Percentiles rank a stretch among this genome's conserved stretches.
Conservation (phyloP, 2,888 invertebrate species). For the Polyommatus icarus region DNA sequence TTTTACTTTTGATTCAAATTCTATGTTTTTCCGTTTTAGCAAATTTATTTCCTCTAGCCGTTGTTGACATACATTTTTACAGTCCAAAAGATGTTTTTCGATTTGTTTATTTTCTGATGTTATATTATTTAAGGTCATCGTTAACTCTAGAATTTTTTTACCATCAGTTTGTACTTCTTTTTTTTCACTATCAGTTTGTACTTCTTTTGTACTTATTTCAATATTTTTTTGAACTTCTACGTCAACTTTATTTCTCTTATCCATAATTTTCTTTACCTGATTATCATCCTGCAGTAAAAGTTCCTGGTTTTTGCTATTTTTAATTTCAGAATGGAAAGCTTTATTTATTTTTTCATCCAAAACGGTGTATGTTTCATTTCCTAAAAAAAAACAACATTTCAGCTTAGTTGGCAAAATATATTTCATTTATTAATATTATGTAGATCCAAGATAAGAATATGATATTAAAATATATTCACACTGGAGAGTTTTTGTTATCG, state of each 20-base stretch:
- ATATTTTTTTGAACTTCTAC: conserved; percentile 5
- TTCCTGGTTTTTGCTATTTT: not conserved
- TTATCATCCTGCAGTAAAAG: not conserved
- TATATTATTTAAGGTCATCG: conserved; percentile 46
- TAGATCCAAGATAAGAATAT: too few species aligned
- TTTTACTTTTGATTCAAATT: conserved; percentile 56
- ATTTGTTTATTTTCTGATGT: conserved; percentile 50
- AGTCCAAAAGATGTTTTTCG: conserved; percentile 61
- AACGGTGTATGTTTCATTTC: conserved; percentile 3
- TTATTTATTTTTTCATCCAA: not conserved
- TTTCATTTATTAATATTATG: too few species aligned
- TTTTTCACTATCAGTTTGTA: conserved; percentile 59
- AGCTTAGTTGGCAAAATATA: not conserved
- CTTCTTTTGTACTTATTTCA: conserved; percentile 41
- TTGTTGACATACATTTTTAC: conserved; percentile 53
- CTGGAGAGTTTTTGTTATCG: not conserved
- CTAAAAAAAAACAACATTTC: not conserved
- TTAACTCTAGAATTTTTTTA: conserved; percentile 47
- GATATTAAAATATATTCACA: too few species aligned
- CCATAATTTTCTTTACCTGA: not conserved
- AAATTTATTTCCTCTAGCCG: conserved; percentile 57
- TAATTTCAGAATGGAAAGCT: not conserved
- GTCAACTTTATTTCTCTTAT: not conserved
- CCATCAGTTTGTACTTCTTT: conserved; percentile 57
- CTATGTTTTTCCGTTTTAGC: conserved; percentile 61